These are phyloP conservation scores for Sebastes miniatus DNA, from an alignment of 2,797 vertebrate genomes.

Conservation along the genomic window DNA sequence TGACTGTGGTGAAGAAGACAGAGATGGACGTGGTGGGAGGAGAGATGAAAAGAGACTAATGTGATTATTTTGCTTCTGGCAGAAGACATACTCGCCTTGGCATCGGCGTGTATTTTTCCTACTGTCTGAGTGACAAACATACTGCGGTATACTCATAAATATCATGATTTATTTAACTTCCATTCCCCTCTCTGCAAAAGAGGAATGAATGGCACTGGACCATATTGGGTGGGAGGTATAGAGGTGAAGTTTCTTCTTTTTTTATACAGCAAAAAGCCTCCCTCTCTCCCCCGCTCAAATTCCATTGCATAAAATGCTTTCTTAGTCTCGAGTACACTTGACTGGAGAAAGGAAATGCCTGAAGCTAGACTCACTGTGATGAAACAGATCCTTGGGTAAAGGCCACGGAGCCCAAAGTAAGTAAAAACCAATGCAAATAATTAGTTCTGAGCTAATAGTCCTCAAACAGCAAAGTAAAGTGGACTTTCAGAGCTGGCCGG, in stretches of 20 bases:
- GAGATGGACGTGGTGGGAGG: slow-evolving; percentile 57
- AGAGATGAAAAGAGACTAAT: slow-evolving; percentile 52
- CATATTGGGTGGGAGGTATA: slow-evolving; percentile 6
- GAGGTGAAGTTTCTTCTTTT: slow-evolving; percentile 3
- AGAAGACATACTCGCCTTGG: slow-evolving; percentile 20
- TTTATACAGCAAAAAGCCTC: slow-evolving; percentile 2
- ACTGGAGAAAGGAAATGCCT: slow-evolving; percentile 47
- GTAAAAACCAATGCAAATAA: slow-evolving; percentile 48
- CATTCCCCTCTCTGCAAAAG: background rate
- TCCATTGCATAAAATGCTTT: slow-evolving; percentile 16
- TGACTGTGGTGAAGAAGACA: slow-evolving; percentile 49
- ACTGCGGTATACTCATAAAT: slow-evolving; percentile 16
- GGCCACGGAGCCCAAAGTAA: slow-evolving; percentile 4
- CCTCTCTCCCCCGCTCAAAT: background rate
- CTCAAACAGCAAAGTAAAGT: slow-evolving; percentile 14
- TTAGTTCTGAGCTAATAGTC: slow-evolving; percentile 48
- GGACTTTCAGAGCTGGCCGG: background rate
- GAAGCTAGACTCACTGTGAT: slow-evolving; percentile 35
- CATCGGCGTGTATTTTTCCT: background rate
- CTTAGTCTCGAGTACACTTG: slow-evolving; percentile 34
- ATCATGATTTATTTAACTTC: slow-evolving; percentile 34
- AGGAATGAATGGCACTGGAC: slow-evolving; percentile 2
- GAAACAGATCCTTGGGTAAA: slow-evolving; percentile 49
- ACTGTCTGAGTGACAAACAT: slow-evolving; percentile 29
- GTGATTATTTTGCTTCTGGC: slow-evolving; percentile 54